Evolutionary conservation across 2,113 vertebrate species (phyloP), one percentile per base, ranked within the genome.

Genomic region (Amazona guildingii): DNA sequence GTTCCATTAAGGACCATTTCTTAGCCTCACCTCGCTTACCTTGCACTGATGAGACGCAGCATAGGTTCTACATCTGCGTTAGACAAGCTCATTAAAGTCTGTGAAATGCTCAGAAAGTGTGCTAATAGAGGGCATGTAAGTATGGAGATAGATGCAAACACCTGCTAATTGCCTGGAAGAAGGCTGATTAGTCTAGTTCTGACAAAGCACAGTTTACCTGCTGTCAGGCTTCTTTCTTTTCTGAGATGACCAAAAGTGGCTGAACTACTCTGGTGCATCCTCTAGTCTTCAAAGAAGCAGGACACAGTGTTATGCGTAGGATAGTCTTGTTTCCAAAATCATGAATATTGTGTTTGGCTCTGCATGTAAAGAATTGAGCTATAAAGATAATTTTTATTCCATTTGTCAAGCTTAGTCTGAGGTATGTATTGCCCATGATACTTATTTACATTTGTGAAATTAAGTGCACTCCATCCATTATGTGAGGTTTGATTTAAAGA

Each of bases 51-150:
- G 41, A 77, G 59, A 85, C 31, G 23, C 16, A 67, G 17, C 33
- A 54, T 24, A 48, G 33, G 13, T 78, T 88, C 64, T 88, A 67
- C 29, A 59, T n/a, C 75, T 86, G 24, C 52, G 55, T 83, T 68
- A 81, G 55, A 94, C 46, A 86, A 78, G 61, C 75, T 93, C 79
- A 93, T 92, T 96, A 92, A 88, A 88, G 28, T 83, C 54, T 78
- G 35, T 69, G 33, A 83, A 94, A 72, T 85, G 44, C 52, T 91
- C 35, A 72, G 82, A 61, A 41, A 70, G 18, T 86, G 64, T 81
- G 76, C 19, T 96, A 90, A 88, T 75, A 83, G 64, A 94, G 69
- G 83, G 33, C 48, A 81, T 61, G 61, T 88, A 83, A 83, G 39
- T 61, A 90, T 54, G n/a, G 27, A 86, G 67, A 48, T 57, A 91